Evolutionary conservation across 1,140 invertebrate genomes (phyloP).

Genomic region (Stegodyphus mimosarum): DNA sequence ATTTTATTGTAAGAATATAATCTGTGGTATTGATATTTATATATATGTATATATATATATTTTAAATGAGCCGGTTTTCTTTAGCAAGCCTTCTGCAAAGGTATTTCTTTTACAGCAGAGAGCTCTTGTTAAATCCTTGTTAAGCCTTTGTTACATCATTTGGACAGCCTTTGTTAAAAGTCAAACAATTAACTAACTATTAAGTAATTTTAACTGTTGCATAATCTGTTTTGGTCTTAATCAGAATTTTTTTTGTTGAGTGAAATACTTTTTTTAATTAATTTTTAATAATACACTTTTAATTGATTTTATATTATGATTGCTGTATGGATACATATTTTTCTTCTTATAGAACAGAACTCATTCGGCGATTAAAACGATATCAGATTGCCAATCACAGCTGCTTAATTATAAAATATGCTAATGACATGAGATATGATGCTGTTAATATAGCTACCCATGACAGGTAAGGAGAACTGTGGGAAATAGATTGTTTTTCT

Average conservation of each 20-base stretch:
- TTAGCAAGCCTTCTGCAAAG: too few relatives aligned
- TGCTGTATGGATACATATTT: conserved; percentile 24
- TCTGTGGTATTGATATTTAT: too few relatives aligned
- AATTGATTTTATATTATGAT: background rate
- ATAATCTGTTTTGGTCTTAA: background rate
- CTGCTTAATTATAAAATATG: conserved; percentile 75
- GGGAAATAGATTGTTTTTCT: background rate
- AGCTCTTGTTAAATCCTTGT: too few relatives aligned
- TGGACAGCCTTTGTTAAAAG: too few relatives aligned
- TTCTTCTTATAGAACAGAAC: conserved; percentile 71
- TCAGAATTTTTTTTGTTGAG: background rate
- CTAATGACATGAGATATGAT: conserved; percentile 74
- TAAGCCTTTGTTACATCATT: too few relatives aligned
- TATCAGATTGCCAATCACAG: conserved; percentile 74
- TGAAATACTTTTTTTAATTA: conserved; percentile 33
- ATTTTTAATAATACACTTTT: background rate
- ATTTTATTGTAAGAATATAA: too few relatives aligned
- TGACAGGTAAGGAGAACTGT: conserved; percentile 68
- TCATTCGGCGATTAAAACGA: conserved; percentile 74
- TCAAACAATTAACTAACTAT: too few relatives aligned
- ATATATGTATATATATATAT: too few relatives aligned
- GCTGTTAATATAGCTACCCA: conserved; percentile 72
- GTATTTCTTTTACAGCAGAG: too few relatives aligned
- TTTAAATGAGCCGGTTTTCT: too few relatives aligned
- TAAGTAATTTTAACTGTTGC: too few relatives aligned